Evolutionary conservation across 2,797 vertebrate genomes (phyloP), one percentile per base, ranked within the genome.

Genomic region (Lacerta viridis): DNA sequence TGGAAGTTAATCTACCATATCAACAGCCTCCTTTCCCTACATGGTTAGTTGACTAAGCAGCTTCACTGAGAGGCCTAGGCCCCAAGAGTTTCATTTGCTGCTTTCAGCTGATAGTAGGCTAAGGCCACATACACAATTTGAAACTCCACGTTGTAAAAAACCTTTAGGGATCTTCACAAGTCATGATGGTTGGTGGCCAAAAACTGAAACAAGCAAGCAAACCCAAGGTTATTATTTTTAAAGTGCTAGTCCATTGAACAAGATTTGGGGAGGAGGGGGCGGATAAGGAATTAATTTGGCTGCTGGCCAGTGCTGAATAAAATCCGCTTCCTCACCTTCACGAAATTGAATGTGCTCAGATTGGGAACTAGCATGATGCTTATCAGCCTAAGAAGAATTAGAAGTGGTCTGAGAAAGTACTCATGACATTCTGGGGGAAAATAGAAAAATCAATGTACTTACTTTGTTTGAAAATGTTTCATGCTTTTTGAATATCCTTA

Each of bases 231-330:
- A 71, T 74, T 15, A 7, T 2, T 46, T 76, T 81, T 69, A 82
- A 55, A 64, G 1, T 29, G 41, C 0, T 29, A 55, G 36, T 33
- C 55, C 29, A 61, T 36, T 46, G 39, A 2, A 1, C 0, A 8
- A 6, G 4, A 33, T 86, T 55, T 55, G 50, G 50, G 13, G 50
- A 55, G 46, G 50, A 33, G 50, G 25, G 46, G 29, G 17, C 25
- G 27, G 25, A 33, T 23, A 23, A 86, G 11, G 50, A 59, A 61
- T 15, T 72, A 36, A 80, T 59, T 84, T 75, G 15, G n/a, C 81
- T 90, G 25, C 69, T 83, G 61, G 76, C 43, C 33, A 87, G 50
- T 59, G 6, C 41, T 75, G 79, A 79, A 72, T 68, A 80, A 72
- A 82, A 50, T 75, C 1, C 36, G 1, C 50, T 82, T 29, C 64